A percentile compares a stretch with the other conserved stretches of the same genome.
Conservation (phyloP, 2,888 invertebrate genomes). For the Spodoptera exigua region DNA sequence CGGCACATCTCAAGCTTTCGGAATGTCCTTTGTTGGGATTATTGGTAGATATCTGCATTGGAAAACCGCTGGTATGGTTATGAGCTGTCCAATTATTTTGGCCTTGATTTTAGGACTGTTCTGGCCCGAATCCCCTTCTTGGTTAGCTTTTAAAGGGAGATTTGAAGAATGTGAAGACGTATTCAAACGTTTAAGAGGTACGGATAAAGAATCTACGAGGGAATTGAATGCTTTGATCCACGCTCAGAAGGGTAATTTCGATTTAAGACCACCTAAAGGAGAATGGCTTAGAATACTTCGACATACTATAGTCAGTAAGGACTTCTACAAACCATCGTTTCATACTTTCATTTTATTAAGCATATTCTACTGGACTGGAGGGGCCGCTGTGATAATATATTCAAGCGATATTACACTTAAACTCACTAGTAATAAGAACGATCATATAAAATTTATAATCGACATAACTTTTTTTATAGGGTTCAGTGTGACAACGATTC, state of each 20-base stretch:
- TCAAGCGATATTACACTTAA: slow-evolving; percentile 25
- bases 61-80: slow-evolving; percentile 47
- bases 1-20: slow-evolving; percentile 39
- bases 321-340: slow-evolving; percentile 23
- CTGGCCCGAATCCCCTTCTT: slow-evolving; percentile 60
- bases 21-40: slow-evolving; percentile 40
- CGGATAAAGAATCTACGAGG: slow-evolving; percentile 34
- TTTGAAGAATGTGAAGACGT: slow-evolving; percentile 48
- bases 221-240: slow-evolving; percentile 48
- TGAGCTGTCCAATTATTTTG: slow-evolving; percentile 30
- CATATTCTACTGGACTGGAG: slow-evolving; percentile 17
- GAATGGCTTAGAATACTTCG: slow-evolving; percentile 2
- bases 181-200: slow-evolving; percentile 49
- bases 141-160: slow-evolving; percentile 55
- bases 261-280: background rate
- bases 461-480: slow-evolving; percentile 16
- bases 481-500: slow-evolving; percentile 1
- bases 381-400: slow-evolving; percentile 15
- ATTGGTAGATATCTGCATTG: slow-evolving; percentile 52
- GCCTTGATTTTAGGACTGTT: slow-evolving; percentile 30
- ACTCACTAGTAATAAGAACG: slow-evolving; percentile 19
- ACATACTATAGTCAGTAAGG: slow-evolving; percentile 4
- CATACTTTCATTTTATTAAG: slow-evolving; percentile 15
- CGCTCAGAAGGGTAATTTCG: slow-evolving; percentile 28
- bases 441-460: slow-evolving; percentile 22